Base-by-base conservation (phyloP, 2,888 invertebrate genomes). In the Pantelozetes paolii region DNA sequence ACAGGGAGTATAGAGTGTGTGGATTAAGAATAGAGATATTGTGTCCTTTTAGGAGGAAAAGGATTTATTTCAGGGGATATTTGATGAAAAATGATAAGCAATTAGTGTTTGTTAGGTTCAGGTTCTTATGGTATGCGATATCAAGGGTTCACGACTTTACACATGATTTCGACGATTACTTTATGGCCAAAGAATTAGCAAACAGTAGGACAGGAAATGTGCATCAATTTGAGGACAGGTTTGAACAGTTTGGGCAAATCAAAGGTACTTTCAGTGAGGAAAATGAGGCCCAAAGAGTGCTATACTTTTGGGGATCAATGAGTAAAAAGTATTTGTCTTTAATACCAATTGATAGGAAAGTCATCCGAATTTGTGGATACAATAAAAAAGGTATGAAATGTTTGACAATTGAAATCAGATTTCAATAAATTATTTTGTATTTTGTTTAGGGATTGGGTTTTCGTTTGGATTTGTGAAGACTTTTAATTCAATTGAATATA, bases 51-150 rank as follows among this genome's bases (percentile, higher is more conserved):
- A 72, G 20, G 26, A 67, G 23, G 20, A 62, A 18, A 15, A 30
- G 72, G 40, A 72, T 72, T n/a, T 36, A 70, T n/a, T 72, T 72
- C 26, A 36, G 72, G 20, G 72, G 72, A 26, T 72, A 72, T 72
- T 67, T 72, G 1, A 6, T 1, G n/a, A 72, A 72, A 23, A 64
- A 72, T 72, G 64, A 70, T n/a, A 3, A 26, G 18, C 18, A 72
- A 30, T 28, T 72, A 26, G 32, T 62, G 23, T 72, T n/a, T 67
- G 64, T 67, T 1, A 70, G 36, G 23, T 32, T 72, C 23, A 40
- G 72, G 23, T 72, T 72, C 32, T 48, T 72, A 15, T 72, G 72
- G 26, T 67, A 30, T 23, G 26, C 48, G 8, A 20, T 59, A 1
- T 72, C 72, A 3, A 72, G 32, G 20, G 40, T 42, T n/a, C 67